Percentiles rank a stretch among this genome's conserved stretches.
Evolutionary conservation across 1,140 invertebrate genomes (phyloP).

Genomic region (Bombus vancouverensis): DNA sequence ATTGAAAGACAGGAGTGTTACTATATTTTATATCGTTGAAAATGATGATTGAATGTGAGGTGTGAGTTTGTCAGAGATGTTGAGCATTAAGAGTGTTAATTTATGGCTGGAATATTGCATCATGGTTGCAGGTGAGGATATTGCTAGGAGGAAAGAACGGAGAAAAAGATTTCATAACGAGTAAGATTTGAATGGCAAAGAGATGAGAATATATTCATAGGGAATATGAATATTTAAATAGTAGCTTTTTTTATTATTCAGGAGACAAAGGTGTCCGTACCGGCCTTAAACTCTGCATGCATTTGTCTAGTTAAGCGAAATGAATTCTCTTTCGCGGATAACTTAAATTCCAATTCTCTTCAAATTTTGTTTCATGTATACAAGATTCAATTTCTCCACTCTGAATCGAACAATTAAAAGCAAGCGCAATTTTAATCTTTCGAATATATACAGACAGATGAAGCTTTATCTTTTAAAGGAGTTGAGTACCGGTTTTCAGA

Average conservation of each 20-base stretch:
- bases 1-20: neutral
- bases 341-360: neutral
- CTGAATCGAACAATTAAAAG: no score
- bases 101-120: neutral
- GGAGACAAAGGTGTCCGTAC: neutral
- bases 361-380: neutral
- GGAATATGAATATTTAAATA: conserved; percentile 41
- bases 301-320: neutral
- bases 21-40: neutral
- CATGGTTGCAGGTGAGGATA: neutral
- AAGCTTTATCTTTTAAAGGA: neutral
- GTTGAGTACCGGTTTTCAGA: neutral
- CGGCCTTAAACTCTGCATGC: neutral
- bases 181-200: conserved; percentile 43
- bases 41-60: neutral
- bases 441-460: neutral
- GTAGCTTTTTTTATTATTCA: conserved; percentile 36
- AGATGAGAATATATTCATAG: conserved; percentile 32
- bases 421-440: neutral
- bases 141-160: neutral
- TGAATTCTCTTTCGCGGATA: neutral
- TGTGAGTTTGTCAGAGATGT: neutral
- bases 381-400: neutral
- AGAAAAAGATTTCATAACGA: conserved; percentile 14
- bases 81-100: neutral